These are phyloP conservation scores for Phengaris alcon DNA, from an alignment of 2,888 invertebrate genomes.

Conservation along the genomic window DNA sequence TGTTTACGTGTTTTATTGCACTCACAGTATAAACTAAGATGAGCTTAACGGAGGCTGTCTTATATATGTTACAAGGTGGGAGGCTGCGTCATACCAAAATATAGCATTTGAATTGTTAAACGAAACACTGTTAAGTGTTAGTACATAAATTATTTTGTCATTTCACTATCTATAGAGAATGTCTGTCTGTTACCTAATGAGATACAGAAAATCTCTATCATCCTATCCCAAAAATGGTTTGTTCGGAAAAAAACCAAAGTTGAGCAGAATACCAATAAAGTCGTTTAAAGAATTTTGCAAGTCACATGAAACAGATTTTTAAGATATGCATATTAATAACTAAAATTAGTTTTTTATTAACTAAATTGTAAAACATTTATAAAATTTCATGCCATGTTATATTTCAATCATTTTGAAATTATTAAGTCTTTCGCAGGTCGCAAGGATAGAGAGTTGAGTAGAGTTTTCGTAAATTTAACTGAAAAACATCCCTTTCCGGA, in stretches of 20 bases:
- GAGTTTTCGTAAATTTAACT: too few relatives aligned
- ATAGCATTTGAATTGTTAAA: constrained; percentile 14
- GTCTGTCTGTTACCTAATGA: not conserved
- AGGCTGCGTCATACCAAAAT: not conserved
- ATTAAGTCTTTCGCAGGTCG: not conserved
- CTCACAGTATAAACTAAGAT: constrained; percentile 11
- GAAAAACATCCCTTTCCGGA: too few relatives aligned
- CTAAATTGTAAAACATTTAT: not conserved
- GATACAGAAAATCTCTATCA: not conserved
- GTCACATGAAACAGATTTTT: too few relatives aligned
- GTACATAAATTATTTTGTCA: constrained; percentile 14
- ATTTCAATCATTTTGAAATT: not conserved
- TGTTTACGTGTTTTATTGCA: constrained; percentile 7
- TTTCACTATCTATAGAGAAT: not conserved
- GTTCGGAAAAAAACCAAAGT: too few relatives aligned
- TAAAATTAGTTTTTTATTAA: constrained; percentile 1
- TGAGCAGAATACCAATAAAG: too few relatives aligned
- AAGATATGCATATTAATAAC: not conserved
- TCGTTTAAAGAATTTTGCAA: too few relatives aligned
- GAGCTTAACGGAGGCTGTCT: constrained; percentile 12
- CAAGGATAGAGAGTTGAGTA: not conserved
- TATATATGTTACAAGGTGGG: constrained; percentile 17
- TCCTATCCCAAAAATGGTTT: too few relatives aligned
- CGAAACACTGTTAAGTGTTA: not conserved
- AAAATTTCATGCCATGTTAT: not conserved